phyloP scores from a whole-genome alignment of 35 echinoderm and acorn worm species.

The Acanthaster planci region DNA sequence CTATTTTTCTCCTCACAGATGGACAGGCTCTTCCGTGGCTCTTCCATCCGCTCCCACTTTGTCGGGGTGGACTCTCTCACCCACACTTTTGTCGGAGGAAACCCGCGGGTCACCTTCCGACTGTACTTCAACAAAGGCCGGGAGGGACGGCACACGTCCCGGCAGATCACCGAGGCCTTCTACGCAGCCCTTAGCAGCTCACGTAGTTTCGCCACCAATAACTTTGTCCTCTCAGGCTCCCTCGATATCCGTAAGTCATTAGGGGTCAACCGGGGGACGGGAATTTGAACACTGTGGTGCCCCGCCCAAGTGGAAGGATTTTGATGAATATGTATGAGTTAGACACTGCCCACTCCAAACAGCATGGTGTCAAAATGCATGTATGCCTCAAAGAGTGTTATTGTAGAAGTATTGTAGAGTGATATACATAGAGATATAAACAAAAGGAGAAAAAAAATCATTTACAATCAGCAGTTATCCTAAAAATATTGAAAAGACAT shows the following conservation, averaged over 20 bases:
- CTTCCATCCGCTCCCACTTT: background rate
- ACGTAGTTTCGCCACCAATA: background rate
- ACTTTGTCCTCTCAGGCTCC: background rate
- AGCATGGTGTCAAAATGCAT: too few relatives aligned
- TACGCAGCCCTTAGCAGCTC: background rate
- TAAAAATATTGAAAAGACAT: too few relatives aligned
- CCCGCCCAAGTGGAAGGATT: too few relatives aligned
- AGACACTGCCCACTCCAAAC: too few relatives aligned
- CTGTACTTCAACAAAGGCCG: background rate
- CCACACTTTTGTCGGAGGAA: background rate
- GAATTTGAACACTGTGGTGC: too few relatives aligned
- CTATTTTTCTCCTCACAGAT: background rate
- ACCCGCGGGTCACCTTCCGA: background rate
- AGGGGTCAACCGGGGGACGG: too few relatives aligned
- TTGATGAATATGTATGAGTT: too few relatives aligned
- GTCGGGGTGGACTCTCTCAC: background rate
- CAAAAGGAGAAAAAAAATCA: too few relatives aligned
- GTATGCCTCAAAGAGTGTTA: too few relatives aligned
- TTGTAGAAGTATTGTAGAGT: too few relatives aligned
- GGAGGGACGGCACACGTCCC: background rate
- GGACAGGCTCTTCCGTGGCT: background rate
- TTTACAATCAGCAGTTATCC: too few relatives aligned
- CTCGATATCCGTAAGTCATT: background rate
- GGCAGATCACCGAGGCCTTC: background rate
- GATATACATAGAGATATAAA: too few relatives aligned